phyloP scores from a whole-genome alignment of 2,113 vertebrate species.

The Istiophorus platypterus region DNA sequence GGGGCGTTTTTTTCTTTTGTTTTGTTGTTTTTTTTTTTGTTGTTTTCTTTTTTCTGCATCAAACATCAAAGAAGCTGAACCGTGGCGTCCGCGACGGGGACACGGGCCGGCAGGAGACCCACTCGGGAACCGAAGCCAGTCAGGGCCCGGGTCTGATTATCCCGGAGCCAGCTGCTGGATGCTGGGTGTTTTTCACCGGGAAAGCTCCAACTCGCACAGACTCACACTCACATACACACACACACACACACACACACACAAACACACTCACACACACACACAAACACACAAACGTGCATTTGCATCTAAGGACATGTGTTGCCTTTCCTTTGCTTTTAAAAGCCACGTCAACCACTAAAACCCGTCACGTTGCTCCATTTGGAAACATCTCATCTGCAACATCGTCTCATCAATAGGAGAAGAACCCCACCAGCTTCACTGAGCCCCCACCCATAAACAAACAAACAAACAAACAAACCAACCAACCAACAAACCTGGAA shows the following conservation, averaged over 20 bases:
- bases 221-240: background rate
- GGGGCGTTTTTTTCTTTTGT: background rate
- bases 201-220: background rate
- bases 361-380: background rate
- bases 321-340: background rate
- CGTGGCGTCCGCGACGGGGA: slow-evolving; percentile 6
- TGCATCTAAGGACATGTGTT: background rate
- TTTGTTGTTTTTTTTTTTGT: background rate
- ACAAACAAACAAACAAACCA: no score
- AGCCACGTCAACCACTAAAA: background rate
- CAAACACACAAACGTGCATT: background rate
- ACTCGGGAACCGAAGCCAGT: background rate
- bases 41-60: slow-evolving; percentile 4
- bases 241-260: background rate
- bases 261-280: no score
- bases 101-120: no score
- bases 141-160: background rate
- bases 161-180: background rate
- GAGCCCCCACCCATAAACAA: no score
- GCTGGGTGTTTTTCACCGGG: no score
- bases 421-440: no score
- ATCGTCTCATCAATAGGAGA: no score
- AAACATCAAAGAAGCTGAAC: slow-evolving; percentile 41
- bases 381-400: no score
- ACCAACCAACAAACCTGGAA: no score